Evolutionary conservation across 2,888 invertebrate genomes (phyloP), one percentile per base, ranked within the genome.

Genomic region (Protodeltote pygarga): DNA sequence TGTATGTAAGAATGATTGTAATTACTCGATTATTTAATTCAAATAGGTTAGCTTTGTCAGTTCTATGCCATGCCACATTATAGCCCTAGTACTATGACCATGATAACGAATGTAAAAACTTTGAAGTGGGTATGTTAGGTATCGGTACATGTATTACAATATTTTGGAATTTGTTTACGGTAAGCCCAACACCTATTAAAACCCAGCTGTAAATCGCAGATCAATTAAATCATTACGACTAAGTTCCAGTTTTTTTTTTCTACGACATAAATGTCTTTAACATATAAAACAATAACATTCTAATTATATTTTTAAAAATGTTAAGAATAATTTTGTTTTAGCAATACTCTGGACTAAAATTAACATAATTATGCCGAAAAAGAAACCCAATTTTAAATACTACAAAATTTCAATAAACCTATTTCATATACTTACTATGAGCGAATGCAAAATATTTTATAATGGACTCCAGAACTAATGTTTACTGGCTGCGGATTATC

Each of bases 401-500:
- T 61, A 55, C 46, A 5, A 54, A 53, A 38, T 51, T 50, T 44
- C 28, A 39, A 44, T 57, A 54, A 45, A 46, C 44, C 51, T 58
- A 66, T 39, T 33, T 33, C 50, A 47, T 54, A 53, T 48, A 62
- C 31, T 46, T 62, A 54, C 45, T 70, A 62, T 57, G 65, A 68
- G 58, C 62, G 42, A 62, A 70, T 65, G 66, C 34, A 54, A 59
- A 51, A 20, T 37, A 33, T 51, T 58, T 60, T 53, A 41, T 53
- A 51, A 62, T 68, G 65, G 59, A 70, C 68, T 67, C 32, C 44
- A 49, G 52, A 46, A 65, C 59, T 62, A 55, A 48, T 34, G 41
- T 58, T 52, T 64, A 73, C 60, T 77, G 77, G 79, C 71, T 71
- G 71, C 71, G 76, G 77, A 77, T 73, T 65, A 59, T 70, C 55